Evolutionary conservation across 2,113 vertebrate species (phyloP), one percentile per base, ranked within the genome.

Genomic region (Perca fluviatilis): DNA sequence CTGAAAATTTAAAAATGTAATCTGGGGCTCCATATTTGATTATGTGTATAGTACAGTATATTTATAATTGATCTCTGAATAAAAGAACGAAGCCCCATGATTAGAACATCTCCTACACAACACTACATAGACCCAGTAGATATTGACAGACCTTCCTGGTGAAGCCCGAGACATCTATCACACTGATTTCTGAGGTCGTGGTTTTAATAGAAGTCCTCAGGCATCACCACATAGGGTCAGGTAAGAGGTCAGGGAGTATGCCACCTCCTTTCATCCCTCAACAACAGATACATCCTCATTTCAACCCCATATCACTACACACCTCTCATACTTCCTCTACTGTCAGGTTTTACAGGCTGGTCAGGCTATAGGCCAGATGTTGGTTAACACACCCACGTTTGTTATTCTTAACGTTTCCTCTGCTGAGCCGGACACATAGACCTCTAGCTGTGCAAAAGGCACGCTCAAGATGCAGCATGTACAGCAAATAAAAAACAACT

Each of bases 171-270:
- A 63, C 65, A 71, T 74, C 72, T 47, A 64, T 57, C 77, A 64
- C 66, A 16, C 19, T 51, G 51, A 63, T 50, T 9, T 82, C 57
- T 73, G 57, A 76, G 87, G 86, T 89, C 12, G 2, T 7, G 70
- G 62, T 82, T 79, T 82, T 67, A 67, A 71, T 15, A 46, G 18
- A 80, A 67, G 64, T 68, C 87, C 81, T 86, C 84, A 84, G 76
- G 85, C 86, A 65, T 83, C 90, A 84, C 77, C 83, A 76, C 71
- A 70, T 54, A 64, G 68, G 83, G 77, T 91, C 90, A 89, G 65
- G 18, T 21, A 80, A 58, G 85, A 88, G 89, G 82, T 83, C 85
- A 89, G 72, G 60, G 73, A 84, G 70, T 47, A 64, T 57, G 68
- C 78, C 68, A 77, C 53, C 62, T 57, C 62, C 78, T 46, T 82